Percentiles rank a stretch among this genome's conserved stretches.
These are phyloP conservation scores for Iselma pallidipennis DNA, from an alignment of 2,888 invertebrate genomes.

Conservation along the genomic window DNA sequence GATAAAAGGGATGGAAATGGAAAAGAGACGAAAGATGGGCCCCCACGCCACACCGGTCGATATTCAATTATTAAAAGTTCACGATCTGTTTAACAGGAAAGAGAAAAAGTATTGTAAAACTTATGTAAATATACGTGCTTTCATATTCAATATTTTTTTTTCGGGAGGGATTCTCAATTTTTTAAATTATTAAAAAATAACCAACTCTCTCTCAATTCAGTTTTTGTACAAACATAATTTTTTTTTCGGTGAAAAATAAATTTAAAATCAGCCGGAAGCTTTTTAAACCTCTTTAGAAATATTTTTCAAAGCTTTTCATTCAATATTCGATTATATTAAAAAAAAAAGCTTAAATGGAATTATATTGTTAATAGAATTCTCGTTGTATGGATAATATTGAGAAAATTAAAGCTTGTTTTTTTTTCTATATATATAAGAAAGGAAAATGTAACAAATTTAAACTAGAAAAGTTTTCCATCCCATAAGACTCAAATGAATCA, in stretches of 20 bases:
- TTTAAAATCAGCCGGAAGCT: neutral
- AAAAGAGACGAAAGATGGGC: constrained; percentile 21
- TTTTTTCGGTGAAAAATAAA: neutral
- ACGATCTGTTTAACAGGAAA: constrained; percentile 38
- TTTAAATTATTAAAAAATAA: neutral
- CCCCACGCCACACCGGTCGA: constrained; percentile 32
- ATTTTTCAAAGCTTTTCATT: neutral
- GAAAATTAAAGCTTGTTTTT: neutral
- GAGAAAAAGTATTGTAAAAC: constrained; percentile 27
- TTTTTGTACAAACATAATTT: neutral
- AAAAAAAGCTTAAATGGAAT: neutral
- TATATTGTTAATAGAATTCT: neutral
- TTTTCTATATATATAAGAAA: neutral
- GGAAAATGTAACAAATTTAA: constrained; percentile 40
- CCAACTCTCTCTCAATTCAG: neutral
- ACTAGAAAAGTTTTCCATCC: constrained; percentile 45
- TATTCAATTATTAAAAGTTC: constrained; percentile 46
- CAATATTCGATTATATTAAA: neutral
- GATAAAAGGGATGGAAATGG: neutral
- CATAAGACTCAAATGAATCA: constrained; percentile 49
- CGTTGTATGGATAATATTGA: too few species aligned
- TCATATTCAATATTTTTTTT: constrained; percentile 35
- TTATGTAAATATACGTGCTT: constrained; percentile 30
- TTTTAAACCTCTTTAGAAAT: neutral
- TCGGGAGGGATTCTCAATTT: constrained; percentile 2